These are phyloP conservation scores for Phyto melanocephala DNA, from an alignment of 2,888 invertebrate species.

Conservation along the genomic window DNA sequence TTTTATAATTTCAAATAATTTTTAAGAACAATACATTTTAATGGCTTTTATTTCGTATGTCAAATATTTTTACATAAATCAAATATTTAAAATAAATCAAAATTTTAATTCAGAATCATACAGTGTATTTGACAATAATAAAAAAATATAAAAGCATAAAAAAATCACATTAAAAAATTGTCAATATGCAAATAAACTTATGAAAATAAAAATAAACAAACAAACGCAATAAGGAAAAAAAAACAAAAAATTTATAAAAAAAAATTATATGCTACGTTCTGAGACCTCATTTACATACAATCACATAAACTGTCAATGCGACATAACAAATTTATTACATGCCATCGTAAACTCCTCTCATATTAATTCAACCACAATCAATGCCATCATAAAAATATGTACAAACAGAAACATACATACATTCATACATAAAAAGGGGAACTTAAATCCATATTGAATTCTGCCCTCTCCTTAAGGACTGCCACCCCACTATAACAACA, in stretches of 20 bases:
- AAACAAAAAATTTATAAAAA: conserved; percentile 5
- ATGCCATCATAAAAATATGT: conserved; percentile 51
- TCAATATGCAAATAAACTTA: conserved; percentile 55
- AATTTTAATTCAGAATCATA: conserved; percentile 3
- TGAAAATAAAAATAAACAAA: conserved; percentile 39
- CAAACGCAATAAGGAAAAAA: conserved; percentile 27
- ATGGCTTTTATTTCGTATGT: neutral
- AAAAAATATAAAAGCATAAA: conserved; percentile 7
- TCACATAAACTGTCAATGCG: conserved; percentile 67
- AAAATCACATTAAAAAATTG: conserved; percentile 43
- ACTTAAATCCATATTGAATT: conserved; percentile 28
- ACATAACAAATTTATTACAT: conserved; percentile 67
- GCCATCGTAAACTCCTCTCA: conserved; percentile 62
- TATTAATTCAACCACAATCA: conserved; percentile 64
- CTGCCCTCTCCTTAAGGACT: neutral
- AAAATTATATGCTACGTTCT: conserved; percentile 48
- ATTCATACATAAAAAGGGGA: neutral
- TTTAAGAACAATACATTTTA: conserved; percentile 4
- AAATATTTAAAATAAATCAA: conserved; percentile 27
- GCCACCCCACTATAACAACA: neutral
- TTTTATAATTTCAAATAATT: conserved; percentile 13
- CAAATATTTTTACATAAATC: conserved; percentile 23
- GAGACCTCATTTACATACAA: conserved; percentile 63
- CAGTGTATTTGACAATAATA: neutral
- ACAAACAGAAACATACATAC: neutral